These are phyloP conservation scores for Margarornis squamiger DNA, from an alignment of 2,797 vertebrate species.

Conservation along the genomic window DNA sequence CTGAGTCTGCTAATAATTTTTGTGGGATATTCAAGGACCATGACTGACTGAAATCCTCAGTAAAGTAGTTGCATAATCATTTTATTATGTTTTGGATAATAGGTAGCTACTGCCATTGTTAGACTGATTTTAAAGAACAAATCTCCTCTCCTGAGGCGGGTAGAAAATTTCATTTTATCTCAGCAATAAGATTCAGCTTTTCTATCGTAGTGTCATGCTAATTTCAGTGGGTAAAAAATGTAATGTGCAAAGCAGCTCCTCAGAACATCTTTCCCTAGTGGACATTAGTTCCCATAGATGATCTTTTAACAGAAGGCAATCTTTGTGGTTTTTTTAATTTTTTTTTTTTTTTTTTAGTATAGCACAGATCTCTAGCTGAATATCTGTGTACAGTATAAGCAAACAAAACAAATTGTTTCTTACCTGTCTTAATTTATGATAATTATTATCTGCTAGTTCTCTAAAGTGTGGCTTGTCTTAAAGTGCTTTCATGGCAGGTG, in stretches of 20 bases:
- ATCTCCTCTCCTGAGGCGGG: background rate
- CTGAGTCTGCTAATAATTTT: background rate
- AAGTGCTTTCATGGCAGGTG: background rate
- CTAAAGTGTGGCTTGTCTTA: background rate
- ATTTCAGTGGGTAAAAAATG: background rate
- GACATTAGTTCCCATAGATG: background rate
- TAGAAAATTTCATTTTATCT: slow-evolving; percentile 39
- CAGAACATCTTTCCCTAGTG: background rate
- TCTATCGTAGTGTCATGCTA: background rate
- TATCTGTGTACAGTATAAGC: background rate
- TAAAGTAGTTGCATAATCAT: background rate
- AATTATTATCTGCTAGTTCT: background rate
- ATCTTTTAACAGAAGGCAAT: background rate
- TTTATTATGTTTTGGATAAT: slow-evolving; percentile 4
- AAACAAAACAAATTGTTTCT: background rate
- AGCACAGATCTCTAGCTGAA: background rate
- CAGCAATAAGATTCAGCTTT: background rate
- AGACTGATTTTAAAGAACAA: slow-evolving; percentile 1
- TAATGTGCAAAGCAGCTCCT: background rate
- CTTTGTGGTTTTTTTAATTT: background rate
- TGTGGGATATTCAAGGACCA: background rate
- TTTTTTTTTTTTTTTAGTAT: background rate
- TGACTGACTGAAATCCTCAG: background rate
- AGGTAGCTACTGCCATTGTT: background rate
- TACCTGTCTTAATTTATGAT: background rate